Percentiles rank a stretch among this genome's conserved stretches.
Conservation (phyloP, 2,797 vertebrate species). For the Sebastes elongatus region DNA sequence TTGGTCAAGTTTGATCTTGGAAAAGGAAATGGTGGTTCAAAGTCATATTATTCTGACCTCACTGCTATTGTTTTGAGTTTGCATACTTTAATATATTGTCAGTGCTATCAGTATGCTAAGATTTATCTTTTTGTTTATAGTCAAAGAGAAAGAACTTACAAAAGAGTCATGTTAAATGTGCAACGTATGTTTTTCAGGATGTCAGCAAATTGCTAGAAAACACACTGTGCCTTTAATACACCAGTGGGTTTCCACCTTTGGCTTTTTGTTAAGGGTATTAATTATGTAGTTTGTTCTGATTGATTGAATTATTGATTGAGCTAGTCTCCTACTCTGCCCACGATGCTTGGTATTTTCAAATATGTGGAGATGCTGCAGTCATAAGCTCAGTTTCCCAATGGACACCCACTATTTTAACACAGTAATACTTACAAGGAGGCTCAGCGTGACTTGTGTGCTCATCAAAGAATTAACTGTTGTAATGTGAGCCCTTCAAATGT, state of each 20-base stretch:
- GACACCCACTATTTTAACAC: neutral
- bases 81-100: neutral
- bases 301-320: conserved; percentile 33
- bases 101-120: neutral
- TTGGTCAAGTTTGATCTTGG: neutral
- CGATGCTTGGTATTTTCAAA: conserved; percentile 19
- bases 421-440: neutral
- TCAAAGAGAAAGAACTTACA: neutral
- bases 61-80: neutral
- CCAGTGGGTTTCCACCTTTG: neutral
- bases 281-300: conserved; percentile 22
- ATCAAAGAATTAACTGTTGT: conserved; percentile 18
- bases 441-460: neutral
- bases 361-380: neutral
- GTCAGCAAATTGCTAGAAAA: neutral
- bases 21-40: neutral
- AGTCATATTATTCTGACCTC: neutral
- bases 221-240: neutral
- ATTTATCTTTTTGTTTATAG: neutral
- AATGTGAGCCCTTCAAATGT: neutral
- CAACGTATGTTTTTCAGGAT: neutral
- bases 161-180: neutral
- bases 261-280: conserved; percentile 8
- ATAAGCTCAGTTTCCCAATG: conserved; percentile 10
- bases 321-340: neutral